These are phyloP conservation scores for Lepisosteus oculatus DNA, from an alignment of 2,113 vertebrate species.

Conservation along the genomic window DNA sequence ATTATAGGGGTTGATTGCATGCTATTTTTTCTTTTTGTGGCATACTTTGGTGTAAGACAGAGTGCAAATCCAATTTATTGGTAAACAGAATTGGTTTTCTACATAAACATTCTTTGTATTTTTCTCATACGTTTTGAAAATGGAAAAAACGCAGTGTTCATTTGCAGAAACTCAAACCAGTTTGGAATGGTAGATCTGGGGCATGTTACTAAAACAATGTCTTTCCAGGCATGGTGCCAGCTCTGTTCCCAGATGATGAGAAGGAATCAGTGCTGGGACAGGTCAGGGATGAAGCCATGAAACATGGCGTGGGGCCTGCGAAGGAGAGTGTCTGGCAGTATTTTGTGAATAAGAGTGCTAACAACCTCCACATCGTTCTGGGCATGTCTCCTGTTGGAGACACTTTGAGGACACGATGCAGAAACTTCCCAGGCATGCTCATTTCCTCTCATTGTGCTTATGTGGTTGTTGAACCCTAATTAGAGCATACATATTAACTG, in stretches of 20 bases:
- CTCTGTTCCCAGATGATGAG: slow-evolving; percentile 89
- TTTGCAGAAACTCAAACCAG: too few species aligned
- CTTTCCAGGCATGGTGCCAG: slow-evolving; percentile 84
- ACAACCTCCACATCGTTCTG: slow-evolving; percentile 88
- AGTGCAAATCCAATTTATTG: too few species aligned
- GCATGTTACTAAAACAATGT: too few species aligned
- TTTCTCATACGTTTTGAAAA: too few species aligned
- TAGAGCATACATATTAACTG: not conserved
- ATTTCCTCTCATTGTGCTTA: not conserved
- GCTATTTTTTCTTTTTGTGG: too few species aligned
- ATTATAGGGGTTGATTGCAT: too few species aligned
- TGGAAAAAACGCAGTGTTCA: too few species aligned
- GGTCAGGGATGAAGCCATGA: slow-evolving; percentile 76
- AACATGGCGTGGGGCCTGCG: slow-evolving; percentile 66
- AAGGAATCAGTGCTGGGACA: slow-evolving; percentile 78
- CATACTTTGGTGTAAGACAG: too few species aligned
- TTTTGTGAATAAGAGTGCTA: slow-evolving; percentile 87
- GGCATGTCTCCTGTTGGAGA: slow-evolving; percentile 93
- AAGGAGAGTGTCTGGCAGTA: slow-evolving; percentile 92
- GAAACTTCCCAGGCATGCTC: slow-evolving; percentile 89
- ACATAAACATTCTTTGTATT: too few species aligned
- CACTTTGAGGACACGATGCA: slow-evolving; percentile 81
- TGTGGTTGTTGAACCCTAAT: not conserved
- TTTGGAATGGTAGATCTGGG: too few species aligned
- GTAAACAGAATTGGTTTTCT: too few species aligned